Evolutionary conservation across 1,140 invertebrate genomes (phyloP).

Genomic region (Anoplolepis gracilipes): DNA sequence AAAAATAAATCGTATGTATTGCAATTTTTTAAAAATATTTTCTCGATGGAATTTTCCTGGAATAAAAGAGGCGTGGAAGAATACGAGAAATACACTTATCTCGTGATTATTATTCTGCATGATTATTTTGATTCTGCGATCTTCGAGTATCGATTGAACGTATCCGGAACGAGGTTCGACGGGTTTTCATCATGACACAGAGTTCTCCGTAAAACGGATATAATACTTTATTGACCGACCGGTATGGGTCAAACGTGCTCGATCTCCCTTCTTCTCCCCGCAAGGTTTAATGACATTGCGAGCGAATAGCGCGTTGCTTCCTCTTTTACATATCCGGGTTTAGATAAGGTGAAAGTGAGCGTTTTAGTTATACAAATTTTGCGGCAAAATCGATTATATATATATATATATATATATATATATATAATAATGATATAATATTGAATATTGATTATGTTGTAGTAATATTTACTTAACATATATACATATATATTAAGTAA

Average conservation of each 20-base stretch:
- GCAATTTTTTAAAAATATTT: neutral
- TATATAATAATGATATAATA: neutral
- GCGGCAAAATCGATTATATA: neutral
- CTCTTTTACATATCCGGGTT: slow-evolving; percentile 50
- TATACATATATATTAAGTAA: too few species aligned
- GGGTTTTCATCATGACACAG: slow-evolving; percentile 42
- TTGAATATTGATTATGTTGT: neutral
- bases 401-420: too few species aligned
- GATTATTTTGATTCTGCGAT: slow-evolving; percentile 12
- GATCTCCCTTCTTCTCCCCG: slow-evolving; percentile 9
- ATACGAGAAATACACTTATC: neutral
- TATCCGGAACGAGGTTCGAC: slow-evolving; percentile 16
- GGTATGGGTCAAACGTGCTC: slow-evolving; percentile 12
- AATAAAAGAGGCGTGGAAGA: neutral
- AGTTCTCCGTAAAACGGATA: slow-evolving; percentile 63
- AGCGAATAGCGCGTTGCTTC: slow-evolving; percentile 26
- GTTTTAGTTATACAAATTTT: neutral
- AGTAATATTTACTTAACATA: neutral
- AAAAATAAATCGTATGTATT: neutral
- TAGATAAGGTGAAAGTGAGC: slow-evolving; percentile 1
- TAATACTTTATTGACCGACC: slow-evolving; percentile 36
- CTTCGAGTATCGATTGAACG: slow-evolving; percentile 38
- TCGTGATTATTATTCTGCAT: neutral
- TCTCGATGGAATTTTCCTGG: neutral
- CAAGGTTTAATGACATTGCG: slow-evolving; percentile 66